These are phyloP conservation scores for Parnassius mnemosyne DNA, from an alignment of 2,888 invertebrate species.

Conservation along the genomic window DNA sequence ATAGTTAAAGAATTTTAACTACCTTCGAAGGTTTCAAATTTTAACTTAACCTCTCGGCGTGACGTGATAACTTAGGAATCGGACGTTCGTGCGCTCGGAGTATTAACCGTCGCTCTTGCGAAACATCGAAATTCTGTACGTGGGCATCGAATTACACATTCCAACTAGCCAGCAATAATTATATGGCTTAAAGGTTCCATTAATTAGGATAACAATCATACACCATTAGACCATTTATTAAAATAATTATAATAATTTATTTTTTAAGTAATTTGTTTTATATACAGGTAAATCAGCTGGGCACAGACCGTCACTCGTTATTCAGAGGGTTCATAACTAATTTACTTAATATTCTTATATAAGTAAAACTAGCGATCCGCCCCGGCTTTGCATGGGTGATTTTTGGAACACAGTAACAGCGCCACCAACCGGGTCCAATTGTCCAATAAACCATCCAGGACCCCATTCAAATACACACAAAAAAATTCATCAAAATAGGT, in stretches of 20 bases:
- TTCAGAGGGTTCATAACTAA: too few species aligned
- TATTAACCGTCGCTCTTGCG: slow-evolving; percentile 11
- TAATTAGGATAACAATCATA: not conserved
- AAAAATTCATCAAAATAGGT: too few species aligned
- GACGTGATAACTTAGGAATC: slow-evolving; percentile 25
- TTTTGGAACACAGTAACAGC: too few species aligned
- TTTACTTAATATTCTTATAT: too few species aligned
- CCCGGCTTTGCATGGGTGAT: too few species aligned
- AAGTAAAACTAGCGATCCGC: too few species aligned
- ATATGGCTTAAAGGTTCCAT: not conserved
- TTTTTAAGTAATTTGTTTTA: not conserved
- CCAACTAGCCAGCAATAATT: not conserved
- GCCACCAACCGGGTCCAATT: too few species aligned
- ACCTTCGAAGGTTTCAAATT: slow-evolving; percentile 27
- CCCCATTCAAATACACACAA: too few species aligned
- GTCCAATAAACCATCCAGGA: too few species aligned
- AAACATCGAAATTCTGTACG: slow-evolving; percentile 19
- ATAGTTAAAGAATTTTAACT: slow-evolving; percentile 30
- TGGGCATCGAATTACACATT: slow-evolving; percentile 8
- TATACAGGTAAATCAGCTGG: not conserved
- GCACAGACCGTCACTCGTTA: too few species aligned
- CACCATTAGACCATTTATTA: not conserved
- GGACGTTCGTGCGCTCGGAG: slow-evolving; percentile 13
- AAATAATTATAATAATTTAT: not conserved
- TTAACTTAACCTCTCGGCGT: slow-evolving; percentile 27